These are phyloP conservation scores for Platycnemis pennipes DNA, from an alignment of 2,888 invertebrate genomes.

Conservation along the genomic window DNA sequence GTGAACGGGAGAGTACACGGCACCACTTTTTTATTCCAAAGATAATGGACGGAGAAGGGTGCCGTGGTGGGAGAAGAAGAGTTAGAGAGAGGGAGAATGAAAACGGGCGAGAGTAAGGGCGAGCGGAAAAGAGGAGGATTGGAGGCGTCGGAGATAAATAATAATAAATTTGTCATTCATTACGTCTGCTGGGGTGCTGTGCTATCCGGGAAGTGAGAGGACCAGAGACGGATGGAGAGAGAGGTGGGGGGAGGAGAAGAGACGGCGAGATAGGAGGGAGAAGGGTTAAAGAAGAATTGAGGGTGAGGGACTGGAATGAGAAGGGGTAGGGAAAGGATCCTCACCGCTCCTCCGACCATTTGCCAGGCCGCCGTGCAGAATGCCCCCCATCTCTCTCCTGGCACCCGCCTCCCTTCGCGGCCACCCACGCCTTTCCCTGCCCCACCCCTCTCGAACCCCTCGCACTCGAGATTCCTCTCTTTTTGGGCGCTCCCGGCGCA, in stretches of 20 bases:
- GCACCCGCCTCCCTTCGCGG: neutral
- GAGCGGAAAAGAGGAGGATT: conserved; percentile 44
- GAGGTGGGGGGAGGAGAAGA: neutral
- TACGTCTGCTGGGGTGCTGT: conserved; percentile 55
- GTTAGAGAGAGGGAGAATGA: neutral
- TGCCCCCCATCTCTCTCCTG: neutral
- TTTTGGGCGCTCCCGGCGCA: neutral
- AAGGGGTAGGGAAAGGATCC: no score
- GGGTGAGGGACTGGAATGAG: neutral
- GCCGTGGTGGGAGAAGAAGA: neutral
- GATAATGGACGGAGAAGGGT: conserved; percentile 33
- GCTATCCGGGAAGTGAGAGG: conserved; percentile 43
- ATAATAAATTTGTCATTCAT: conserved; percentile 64
- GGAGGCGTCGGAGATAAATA: conserved; percentile 62
- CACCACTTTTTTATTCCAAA: neutral
- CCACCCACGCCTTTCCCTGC: neutral
- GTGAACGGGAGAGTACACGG: neutral
- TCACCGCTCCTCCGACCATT: neutral
- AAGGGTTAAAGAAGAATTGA: neutral
- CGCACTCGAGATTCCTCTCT: neutral
- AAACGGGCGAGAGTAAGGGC: neutral
- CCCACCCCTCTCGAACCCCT: neutral
- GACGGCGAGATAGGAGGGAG: neutral
- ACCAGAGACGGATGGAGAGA: neutral
- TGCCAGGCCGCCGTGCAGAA: neutral